phyloP scores from a whole-genome alignment of 35 echinoderm and acorn worm genomes.

The Apostichopus japonicus region DNA sequence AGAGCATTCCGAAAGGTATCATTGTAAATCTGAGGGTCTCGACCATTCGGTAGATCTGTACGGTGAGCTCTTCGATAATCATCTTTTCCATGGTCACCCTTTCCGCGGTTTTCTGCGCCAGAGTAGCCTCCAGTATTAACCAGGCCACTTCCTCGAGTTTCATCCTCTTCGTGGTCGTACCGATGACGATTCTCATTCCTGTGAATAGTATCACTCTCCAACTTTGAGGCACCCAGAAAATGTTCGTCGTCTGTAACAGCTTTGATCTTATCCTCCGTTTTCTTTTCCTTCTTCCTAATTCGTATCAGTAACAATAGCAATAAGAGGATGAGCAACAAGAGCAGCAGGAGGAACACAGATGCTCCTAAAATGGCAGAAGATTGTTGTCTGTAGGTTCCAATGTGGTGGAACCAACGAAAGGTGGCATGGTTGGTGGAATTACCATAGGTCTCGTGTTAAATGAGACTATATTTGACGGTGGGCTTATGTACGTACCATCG shows the following conservation, averaged over 20 bases:
- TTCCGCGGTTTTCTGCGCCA: neutral
- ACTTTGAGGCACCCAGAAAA: neutral
- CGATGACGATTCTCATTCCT: neutral
- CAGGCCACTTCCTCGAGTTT: neutral
- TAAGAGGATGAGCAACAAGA: constrained; percentile 22
- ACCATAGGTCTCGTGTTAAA: neutral
- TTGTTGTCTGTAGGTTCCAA: neutral
- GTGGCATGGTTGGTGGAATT: neutral
- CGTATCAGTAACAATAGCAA: constrained; percentile 18
- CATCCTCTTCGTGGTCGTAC: neutral
- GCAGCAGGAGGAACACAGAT: constrained; percentile 1
- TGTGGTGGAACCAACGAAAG: neutral
- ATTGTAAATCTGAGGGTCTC: neutral
- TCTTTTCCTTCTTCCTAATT: constrained; percentile 34
- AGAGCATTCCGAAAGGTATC: neutral
- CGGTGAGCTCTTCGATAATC: neutral
- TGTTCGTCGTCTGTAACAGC: neutral
- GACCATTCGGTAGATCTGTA: neutral
- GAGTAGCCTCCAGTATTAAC: neutral
- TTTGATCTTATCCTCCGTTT: neutral
- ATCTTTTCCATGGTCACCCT: neutral
- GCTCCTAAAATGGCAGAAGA: constrained; percentile 31
- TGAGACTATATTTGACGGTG: constrained; percentile 25
- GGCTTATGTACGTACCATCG: constrained; percentile 2
- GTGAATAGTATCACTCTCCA: neutral